phyloP scores from a whole-genome alignment of 2,797 vertebrate genomes.

The Pseudochirops corinnae region DNA sequence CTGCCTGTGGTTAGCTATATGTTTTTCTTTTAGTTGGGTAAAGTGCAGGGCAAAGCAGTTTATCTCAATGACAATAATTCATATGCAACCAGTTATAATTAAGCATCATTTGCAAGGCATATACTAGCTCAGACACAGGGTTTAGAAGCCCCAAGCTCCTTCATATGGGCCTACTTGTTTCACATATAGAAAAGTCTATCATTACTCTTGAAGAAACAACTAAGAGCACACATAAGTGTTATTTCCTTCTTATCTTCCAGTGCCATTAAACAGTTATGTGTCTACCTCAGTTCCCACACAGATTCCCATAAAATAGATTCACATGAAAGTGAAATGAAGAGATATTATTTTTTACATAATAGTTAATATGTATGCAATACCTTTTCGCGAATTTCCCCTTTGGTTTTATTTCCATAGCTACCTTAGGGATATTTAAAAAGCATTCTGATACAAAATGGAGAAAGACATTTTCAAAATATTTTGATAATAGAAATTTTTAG shows the following conservation, averaged over 20 bases:
- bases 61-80: conserved; percentile 10
- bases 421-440: conserved; percentile 47
- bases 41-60: not conserved
- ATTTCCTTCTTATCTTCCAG: not conserved
- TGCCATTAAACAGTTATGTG: not conserved
- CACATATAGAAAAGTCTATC: conserved; percentile 57
- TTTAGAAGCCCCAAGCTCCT: conserved; percentile 22
- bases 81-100: conserved; percentile 25
- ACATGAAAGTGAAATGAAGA: conserved; percentile 49
- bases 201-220: conserved; percentile 25
- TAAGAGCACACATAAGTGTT: not conserved
- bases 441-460: not conserved
- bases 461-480: not conserved
- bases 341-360: not conserved
- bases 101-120: not conserved
- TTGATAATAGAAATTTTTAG: conserved; percentile 26
- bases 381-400: not conserved
- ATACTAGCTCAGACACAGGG: not conserved
- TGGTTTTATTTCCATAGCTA: conserved; percentile 52
- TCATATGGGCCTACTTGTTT: conserved; percentile 23
- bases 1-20: not conserved
- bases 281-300: not conserved
- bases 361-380: not conserved
- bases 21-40: conserved; percentile 21
- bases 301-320: not conserved